Base-by-base conservation (phyloP, 2,888 invertebrate species). In the Drosophila yooni region DNA sequence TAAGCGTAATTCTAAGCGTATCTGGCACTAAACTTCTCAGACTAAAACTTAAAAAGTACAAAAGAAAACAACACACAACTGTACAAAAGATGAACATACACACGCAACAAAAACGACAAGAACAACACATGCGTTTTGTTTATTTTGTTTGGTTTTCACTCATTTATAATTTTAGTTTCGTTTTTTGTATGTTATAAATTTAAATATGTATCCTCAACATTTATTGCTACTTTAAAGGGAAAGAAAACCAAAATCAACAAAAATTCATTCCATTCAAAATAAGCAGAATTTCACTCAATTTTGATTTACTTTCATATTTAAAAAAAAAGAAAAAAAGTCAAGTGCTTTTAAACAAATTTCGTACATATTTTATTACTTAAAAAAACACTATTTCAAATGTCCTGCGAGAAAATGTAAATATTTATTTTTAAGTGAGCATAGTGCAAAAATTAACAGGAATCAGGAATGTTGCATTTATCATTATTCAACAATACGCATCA, bases 1-100 rank as follows among this genome's bases (percentile, higher is more conserved):
- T 80, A 78, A 72, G 72, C 31, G 13, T 69, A 69, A 31, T 34
- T 46, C n/a, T 76, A 76, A 77, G 80, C 56, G 48, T 74, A 59
- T 46, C 76, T 79, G 75, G 65, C 72, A 62, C 72, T 56, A 53
- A 48, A 54, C 76, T 8, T 46, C 53, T 63, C 76, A 79, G 79
- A 54, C 56, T 46, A 25, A 34, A 77, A 40, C 43, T 50, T 21
- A 13, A 36, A 59, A 67, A 64, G 63, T 70, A 58, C 61, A 74
- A 65, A 61, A 62, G 62, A 64, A 65, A 53, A 72, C 27, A 52
- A 63, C 31, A 63, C 52, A 66, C 43, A 60, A 59, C 38, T 57
- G 52, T 74, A 70, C 65, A 79, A 76, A 76, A 76, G 29, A 56
- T 58, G 27, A 74, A 60, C 61, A 65, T 13, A 31, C 15, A 65